A percentile compares a stretch with the other conserved stretches of the same genome.
phyloP scores from a whole-genome alignment of 2,113 vertebrate genomes.

The Laterallus jamaicensis region DNA sequence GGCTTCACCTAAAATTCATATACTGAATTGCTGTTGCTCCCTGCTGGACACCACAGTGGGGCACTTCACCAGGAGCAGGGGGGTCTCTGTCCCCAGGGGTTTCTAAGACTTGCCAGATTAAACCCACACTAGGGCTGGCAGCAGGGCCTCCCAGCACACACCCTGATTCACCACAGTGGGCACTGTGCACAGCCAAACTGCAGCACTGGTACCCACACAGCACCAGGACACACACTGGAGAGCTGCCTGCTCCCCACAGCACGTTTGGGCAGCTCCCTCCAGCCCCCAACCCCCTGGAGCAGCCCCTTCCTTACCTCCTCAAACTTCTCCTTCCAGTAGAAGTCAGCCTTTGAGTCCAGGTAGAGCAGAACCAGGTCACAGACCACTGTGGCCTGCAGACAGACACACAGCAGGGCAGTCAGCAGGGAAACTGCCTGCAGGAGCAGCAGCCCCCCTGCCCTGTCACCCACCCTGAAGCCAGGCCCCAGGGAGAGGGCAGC shows the following conservation, averaged over 20 bases:
- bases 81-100: background rate
- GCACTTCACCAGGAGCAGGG: background rate
- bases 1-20: too few relatives aligned
- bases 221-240: accelerated
- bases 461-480: background rate
- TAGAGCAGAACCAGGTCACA: constrained; percentile 80
- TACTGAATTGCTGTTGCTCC: too few relatives aligned
- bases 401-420: background rate
- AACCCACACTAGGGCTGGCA: background rate
- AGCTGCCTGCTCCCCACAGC: background rate
- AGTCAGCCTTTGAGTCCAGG: constrained; percentile 70
- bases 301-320: constrained; percentile 67
- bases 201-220: accelerated
- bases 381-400: constrained; percentile 69
- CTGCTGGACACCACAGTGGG: too few relatives aligned
- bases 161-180: accelerated
- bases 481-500: background rate
- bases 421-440: background rate
- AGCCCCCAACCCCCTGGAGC: background rate
- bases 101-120: background rate
- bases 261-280: background rate
- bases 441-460: background rate
- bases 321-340: constrained; percentile 77
- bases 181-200: background rate
- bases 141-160: background rate